Base-by-base conservation (phyloP, 2,888 invertebrate species). In the Synanthedon tipuliformis region DNA sequence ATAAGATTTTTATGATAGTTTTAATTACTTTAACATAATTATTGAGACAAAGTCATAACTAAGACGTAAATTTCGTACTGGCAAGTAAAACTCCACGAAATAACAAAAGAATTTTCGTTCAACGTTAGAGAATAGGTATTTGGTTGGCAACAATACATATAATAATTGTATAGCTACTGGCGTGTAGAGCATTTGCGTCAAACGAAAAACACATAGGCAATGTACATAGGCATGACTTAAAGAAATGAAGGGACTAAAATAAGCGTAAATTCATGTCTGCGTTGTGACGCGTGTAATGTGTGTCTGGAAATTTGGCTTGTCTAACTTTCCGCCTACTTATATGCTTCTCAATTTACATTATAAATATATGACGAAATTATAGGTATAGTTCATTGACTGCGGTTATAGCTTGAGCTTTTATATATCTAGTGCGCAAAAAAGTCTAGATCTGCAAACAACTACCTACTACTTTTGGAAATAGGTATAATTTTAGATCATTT, bases 141-240 rank as follows among this genome's bases (percentile, higher is more conserved):
- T 12, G 49, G 49, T 49, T 49, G 49, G 59, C 56, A 56, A 40
- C 53, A 50, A 51, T 10, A 18, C 50, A 11, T 48, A 52, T 41
- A 50, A 54, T 49, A 50, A 54, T 49, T 23, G 49, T 16, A 12
- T 23, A 18, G 5, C 23, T 50, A 34, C 34, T 34, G 34, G 51
- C 48, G 40, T 48, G 41, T 52, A 45, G 53, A 49, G 58, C 59
- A 52, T 58, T 59, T 63, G 59, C 61, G 61, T 61, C 59, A 59
- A 55, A 12, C 53, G 56, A 52, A 49, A 12, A 49, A 49, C 53
- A 53, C 52, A 54, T 56, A 55, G 60, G 60, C 15, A 45, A 45
- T 45, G 45, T n/a, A 45, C 45, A 50, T 45, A 56, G 52, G 55
- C 49, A 53, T 23, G 23, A 56, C 56, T 53, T 50, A 52, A 60